Percentiles rank a stretch among this genome's conserved stretches.
phyloP scores from a whole-genome alignment of 2,888 invertebrate species.

The Lapara coniferarum region DNA sequence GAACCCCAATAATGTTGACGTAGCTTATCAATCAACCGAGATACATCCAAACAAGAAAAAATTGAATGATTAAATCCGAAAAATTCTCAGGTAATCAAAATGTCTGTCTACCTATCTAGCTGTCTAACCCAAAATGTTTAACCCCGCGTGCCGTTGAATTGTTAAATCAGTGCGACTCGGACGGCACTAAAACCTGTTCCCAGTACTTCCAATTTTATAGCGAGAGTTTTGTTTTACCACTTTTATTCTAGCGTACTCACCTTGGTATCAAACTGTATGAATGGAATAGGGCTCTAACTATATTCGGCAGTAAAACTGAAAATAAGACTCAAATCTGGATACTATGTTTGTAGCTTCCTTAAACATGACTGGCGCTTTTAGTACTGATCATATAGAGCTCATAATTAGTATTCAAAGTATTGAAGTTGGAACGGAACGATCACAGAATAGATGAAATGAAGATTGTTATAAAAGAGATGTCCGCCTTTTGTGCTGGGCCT shows the following conservation, averaged over 20 bases:
- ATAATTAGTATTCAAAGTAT: neutral
- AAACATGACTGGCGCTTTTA: constrained; percentile 12
- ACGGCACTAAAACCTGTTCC: constrained; percentile 37
- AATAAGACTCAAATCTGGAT: constrained; percentile 12
- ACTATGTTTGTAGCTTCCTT: constrained; percentile 14
- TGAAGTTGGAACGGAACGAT: neutral
- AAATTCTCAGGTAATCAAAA: neutral
- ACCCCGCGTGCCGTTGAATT: constrained; percentile 48
- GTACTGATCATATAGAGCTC: neutral
- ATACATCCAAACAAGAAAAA: neutral
- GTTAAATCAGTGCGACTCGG: constrained; percentile 50
- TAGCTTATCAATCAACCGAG: neutral
- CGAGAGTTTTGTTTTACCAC: constrained; percentile 40
- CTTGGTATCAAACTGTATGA: constrained; percentile 8
- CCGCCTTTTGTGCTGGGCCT: too few species aligned
- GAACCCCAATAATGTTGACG: too few species aligned
- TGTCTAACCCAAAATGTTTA: constrained; percentile 41
- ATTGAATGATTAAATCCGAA: neutral
- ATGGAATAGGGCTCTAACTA: constrained; percentile 3
- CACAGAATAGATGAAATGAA: neutral
- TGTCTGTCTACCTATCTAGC: neutral
- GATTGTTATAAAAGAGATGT: neutral
- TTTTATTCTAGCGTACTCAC: constrained; percentile 26
- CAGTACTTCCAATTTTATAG: constrained; percentile 36
- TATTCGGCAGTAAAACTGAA: constrained; percentile 1